These are phyloP conservation scores for Sebastes schlegelii DNA, from an alignment of 2,113 vertebrate species.

Conservation along the genomic window DNA sequence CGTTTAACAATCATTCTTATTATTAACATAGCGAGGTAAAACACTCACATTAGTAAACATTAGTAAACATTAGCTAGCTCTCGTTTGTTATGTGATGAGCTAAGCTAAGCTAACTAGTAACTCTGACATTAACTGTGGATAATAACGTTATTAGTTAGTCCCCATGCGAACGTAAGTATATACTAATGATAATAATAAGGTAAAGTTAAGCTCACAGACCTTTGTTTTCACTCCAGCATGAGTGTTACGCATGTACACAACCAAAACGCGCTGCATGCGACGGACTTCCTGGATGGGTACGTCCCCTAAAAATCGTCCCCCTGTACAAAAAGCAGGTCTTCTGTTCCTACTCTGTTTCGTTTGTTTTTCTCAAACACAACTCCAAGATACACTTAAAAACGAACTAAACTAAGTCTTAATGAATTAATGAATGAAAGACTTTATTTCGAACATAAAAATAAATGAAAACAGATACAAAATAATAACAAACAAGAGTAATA, in stretches of 20 bases:
- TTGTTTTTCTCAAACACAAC: neutral
- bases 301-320: slow-evolving; percentile 9
- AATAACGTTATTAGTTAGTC: fast-evolving
- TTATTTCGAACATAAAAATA: too few species aligned
- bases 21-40: neutral
- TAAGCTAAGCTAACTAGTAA: slow-evolving; percentile 21
- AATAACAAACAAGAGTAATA: too few species aligned
- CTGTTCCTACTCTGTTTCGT: slow-evolving; percentile 35
- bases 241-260: slow-evolving; percentile 62
- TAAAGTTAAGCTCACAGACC: slow-evolving; percentile 33
- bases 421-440: too few species aligned
- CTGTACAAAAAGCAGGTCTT: neutral
- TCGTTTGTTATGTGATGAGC: neutral
- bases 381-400: too few species aligned
- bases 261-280: slow-evolving; percentile 70
- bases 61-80: slow-evolving; percentile 17
- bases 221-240: slow-evolving; percentile 45
- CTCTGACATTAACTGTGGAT: fast-evolving
- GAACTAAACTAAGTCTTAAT: too few species aligned
- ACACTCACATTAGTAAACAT: neutral
- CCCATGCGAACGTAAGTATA: fast-evolving
- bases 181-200: neutral
- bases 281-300: slow-evolving; percentile 71
- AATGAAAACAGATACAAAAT: too few species aligned
- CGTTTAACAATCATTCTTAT: too few species aligned